Evolutionary conservation across 1,140 invertebrate genomes (phyloP), one percentile per base, ranked within the genome.

Genomic region (Drosophila pachea): DNA sequence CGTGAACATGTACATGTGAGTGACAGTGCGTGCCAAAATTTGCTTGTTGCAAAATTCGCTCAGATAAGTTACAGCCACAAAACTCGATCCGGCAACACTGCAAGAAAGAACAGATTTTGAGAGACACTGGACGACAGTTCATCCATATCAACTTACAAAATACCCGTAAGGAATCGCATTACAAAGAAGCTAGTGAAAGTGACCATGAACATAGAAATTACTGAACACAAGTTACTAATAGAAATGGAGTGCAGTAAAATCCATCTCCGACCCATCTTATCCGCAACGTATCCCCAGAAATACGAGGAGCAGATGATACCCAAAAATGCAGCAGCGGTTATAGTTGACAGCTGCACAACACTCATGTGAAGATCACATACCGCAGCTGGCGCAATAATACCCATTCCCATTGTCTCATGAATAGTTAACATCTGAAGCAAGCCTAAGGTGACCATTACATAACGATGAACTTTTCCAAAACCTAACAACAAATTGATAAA

Each of bases 261-360:
- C 87, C 62, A 92, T 76, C 68, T 91, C 64, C 87, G 91, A 0
- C 94, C 94, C 42, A 91, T 90, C 2, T 91, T 91, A 73, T 95
- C 94, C 0, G 93, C 92, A 22, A 95, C 78, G 11, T 92, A 93
- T 7, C 94, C 94, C 94, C 94, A 95, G 11, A 94, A 68, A 38
- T 92, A 88, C 0, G 90, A 90, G 0, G 91, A 92, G 11, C 91
- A 69, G 6, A 93, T 90, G 53, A 91, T 90, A 49, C 92, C 92
- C 49, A 87, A 31, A 47, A 89, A 89, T 6, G 60, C 67, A 2
- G 86, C 78, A 0, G 78, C 73, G 11, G 64, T 70, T 9, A 90
- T 49, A 16, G 88, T 60, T 6, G 90, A 83, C 58, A 90, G 64
- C 35, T 89, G 76, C n/a, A 73, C 59, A 12, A 84, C 72, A 5